A percentile compares a stretch with the other conserved stretches of the same genome.
Conservation (phyloP, 2,113 vertebrate species). For the Phyllostomus hastatus region DNA sequence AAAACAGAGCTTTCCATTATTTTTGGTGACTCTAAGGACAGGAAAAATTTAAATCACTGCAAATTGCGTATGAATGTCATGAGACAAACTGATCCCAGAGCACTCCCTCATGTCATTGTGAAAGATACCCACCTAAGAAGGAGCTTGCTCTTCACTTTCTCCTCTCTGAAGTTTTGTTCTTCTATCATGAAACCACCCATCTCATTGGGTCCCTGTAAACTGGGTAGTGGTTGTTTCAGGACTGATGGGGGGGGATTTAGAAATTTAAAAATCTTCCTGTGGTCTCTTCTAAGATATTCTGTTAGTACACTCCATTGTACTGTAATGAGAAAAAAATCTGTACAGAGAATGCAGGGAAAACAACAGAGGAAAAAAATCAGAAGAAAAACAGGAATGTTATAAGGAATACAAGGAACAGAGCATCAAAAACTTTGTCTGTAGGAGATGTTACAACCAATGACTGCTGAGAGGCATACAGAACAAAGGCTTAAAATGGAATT, state of each 20-base stretch:
- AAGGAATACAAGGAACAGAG: background rate
- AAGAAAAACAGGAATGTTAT: background rate
- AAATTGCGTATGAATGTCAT: background rate
- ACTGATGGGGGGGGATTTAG: background rate
- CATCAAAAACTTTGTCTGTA: background rate
- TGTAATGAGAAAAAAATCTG: background rate
- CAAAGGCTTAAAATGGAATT: background rate
- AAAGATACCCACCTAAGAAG: background rate
- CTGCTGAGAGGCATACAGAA: background rate
- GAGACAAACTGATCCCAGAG: background rate
- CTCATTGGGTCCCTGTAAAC: background rate
- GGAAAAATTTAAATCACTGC: background rate
- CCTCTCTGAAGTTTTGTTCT: background rate
- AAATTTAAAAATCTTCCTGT: background rate
- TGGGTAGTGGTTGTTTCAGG: background rate
- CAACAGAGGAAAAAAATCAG: background rate
- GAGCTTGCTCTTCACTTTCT: background rate
- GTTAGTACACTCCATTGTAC: background rate
- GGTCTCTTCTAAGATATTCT: background rate
- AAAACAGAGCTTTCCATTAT: background rate
- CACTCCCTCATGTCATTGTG: background rate
- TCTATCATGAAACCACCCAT: background rate
- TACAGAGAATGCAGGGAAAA: background rate
- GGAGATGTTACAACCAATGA: background rate
- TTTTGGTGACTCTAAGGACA: background rate